Percentiles rank a stretch among this genome's conserved stretches.
Conservation (phyloP, 1,140 invertebrate species). For the Brachionus paranguensis region DNA sequence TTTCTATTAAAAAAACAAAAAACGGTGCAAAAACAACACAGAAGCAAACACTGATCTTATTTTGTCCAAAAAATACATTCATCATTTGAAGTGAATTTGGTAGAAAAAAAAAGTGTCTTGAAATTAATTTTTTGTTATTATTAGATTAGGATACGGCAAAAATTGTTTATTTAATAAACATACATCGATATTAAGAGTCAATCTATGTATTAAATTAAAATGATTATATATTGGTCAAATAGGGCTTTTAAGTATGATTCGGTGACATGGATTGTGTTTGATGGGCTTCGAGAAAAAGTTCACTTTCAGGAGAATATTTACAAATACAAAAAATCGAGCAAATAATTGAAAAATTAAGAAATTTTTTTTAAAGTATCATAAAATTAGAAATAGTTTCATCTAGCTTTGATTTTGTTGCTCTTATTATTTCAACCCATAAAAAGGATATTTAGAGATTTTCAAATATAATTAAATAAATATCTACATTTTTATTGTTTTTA, state of each 20-base stretch:
- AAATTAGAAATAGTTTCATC: slow-evolving; percentile 26
- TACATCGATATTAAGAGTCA: neutral
- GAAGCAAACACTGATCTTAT: neutral
- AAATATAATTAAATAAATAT: slow-evolving; percentile 36
- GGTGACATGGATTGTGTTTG: neutral
- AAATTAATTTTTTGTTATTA: neutral
- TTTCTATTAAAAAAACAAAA: no score
- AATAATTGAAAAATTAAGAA: neutral
- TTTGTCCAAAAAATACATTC: neutral
- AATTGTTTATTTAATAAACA: neutral
- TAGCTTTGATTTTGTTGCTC: neutral
- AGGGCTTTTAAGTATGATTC: neutral
- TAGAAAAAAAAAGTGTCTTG: neutral
- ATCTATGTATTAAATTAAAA: neutral
- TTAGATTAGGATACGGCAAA: neutral
- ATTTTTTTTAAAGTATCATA: neutral
- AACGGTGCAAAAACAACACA: neutral
- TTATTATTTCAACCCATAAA: slow-evolving; percentile 38
- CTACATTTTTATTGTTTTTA: slow-evolving; percentile 25
- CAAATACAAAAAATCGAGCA: neutral
- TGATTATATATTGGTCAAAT: neutral
- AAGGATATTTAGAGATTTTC: slow-evolving; percentile 19
- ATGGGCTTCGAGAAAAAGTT: neutral
- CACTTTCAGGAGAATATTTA: slow-evolving; percentile 15
- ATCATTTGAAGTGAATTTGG: neutral